phyloP scores from a whole-genome alignment of 1,140 invertebrate species.

The Lordiphosa stackelbergi region DNA sequence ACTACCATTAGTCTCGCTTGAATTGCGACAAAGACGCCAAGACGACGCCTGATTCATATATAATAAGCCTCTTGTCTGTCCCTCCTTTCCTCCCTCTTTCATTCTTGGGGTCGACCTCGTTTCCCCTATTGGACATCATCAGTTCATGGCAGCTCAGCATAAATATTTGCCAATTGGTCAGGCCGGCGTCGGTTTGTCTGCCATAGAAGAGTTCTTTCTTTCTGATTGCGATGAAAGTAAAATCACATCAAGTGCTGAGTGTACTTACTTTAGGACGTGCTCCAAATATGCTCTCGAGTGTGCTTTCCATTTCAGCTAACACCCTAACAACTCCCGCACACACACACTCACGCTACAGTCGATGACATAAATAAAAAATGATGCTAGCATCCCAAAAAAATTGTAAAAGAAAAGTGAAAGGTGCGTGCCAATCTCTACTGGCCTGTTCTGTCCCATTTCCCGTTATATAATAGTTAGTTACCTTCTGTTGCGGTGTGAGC shows the following conservation, averaged over 20 bases:
- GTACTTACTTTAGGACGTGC: slow-evolving; percentile 53
- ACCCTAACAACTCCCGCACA: slow-evolving; percentile 11
- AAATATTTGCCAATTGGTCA: slow-evolving; percentile 60
- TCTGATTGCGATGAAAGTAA: slow-evolving; percentile 48
- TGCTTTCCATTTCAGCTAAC: slow-evolving; percentile 72
- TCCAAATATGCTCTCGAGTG: slow-evolving; percentile 70
- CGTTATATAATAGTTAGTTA: slow-evolving; percentile 63
- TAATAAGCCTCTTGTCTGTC: not conserved
- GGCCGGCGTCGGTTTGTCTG: slow-evolving; percentile 50
- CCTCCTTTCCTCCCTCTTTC: slow-evolving; percentile 10
- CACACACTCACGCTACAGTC: slow-evolving; percentile 13
- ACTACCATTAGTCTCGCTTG: slow-evolving; percentile 35
- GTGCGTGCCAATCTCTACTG: slow-evolving; percentile 47
- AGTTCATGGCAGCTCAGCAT: slow-evolving; percentile 39
- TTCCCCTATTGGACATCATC: slow-evolving; percentile 24
- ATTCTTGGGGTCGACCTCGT: slow-evolving; percentile 29
- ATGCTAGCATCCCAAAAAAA: slow-evolving; percentile 39
- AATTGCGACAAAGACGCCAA: slow-evolving; percentile 26
- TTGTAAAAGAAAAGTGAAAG: slow-evolving; percentile 30
- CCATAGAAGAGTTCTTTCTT: slow-evolving; percentile 14
- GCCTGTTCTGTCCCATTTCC: slow-evolving; percentile 43
- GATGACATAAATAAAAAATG: slow-evolving; percentile 69
- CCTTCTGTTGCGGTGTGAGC: slow-evolving; percentile 41
- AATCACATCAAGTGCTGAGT: slow-evolving; percentile 61
- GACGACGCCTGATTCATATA: no score